These are phyloP conservation scores for Uloborus plumipes DNA, from an alignment of 2,888 invertebrate species.

Conservation along the genomic window DNA sequence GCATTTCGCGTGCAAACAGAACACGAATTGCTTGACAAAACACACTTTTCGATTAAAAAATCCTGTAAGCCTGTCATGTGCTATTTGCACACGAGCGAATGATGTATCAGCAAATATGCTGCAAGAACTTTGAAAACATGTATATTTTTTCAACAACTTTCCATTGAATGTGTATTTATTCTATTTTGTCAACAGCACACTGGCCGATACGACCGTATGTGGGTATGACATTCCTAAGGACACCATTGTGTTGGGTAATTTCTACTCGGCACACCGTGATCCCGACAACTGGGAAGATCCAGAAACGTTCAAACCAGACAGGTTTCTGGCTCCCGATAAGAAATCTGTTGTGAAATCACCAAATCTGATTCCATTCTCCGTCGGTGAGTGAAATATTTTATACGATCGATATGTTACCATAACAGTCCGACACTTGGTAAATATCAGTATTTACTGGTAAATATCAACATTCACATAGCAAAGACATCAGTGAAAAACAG, in stretches of 20 bases:
- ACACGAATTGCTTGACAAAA: too few relatives aligned
- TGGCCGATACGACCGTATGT: conserved; percentile 25
- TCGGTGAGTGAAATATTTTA: conserved; percentile 48
- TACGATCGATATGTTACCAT: too few relatives aligned
- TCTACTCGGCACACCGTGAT: conserved; percentile 56
- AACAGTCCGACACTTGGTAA: too few relatives aligned
- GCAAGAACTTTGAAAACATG: too few relatives aligned
- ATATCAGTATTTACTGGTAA: too few relatives aligned
- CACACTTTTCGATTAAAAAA: too few relatives aligned
- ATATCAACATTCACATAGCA: too few relatives aligned
- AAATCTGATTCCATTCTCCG: conserved; percentile 66
- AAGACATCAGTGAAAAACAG: too few relatives aligned
- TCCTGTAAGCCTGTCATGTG: too few relatives aligned
- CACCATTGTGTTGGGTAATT: conserved; percentile 50
- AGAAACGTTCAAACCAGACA: conserved; percentile 49
- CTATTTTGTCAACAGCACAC: neutral
- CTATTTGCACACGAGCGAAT: too few relatives aligned
- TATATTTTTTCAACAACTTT: neutral
- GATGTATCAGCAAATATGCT: too few relatives aligned
- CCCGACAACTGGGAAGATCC: conserved; percentile 47
- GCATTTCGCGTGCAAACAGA: too few relatives aligned
- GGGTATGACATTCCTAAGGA: conserved; percentile 56
- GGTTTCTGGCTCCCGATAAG: conserved; percentile 46
- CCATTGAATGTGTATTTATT: neutral
- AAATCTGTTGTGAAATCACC: conserved; percentile 43